Evolutionary conservation across 2,797 vertebrate genomes (phyloP).

Genomic region (Macropodus opercularis): DNA sequence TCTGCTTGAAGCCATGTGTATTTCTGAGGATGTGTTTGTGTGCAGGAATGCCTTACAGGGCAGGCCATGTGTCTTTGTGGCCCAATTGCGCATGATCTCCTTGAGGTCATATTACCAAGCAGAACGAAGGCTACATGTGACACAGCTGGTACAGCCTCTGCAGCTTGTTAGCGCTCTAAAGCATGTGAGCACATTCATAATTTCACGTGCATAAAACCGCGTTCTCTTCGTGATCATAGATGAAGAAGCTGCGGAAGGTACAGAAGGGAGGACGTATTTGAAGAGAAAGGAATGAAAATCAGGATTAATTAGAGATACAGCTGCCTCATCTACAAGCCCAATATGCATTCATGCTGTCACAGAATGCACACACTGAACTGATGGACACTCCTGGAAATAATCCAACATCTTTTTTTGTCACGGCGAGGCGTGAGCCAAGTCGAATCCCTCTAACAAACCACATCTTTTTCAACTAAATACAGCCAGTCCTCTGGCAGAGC

Average conservation of each 20-base stretch:
- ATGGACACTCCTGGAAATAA: slow-evolving; percentile 56
- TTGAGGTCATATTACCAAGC: slow-evolving; percentile 50
- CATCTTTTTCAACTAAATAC: slow-evolving; percentile 28
- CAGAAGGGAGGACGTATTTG: neutral
- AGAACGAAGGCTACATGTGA: slow-evolving; percentile 31
- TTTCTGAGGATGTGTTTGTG: slow-evolving; percentile 34
- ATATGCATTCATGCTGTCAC: slow-evolving; percentile 14
- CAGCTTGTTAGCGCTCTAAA: slow-evolving; percentile 8
- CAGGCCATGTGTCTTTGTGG: slow-evolving; percentile 44
- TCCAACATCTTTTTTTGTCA: slow-evolving; percentile 52
- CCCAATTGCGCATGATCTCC: slow-evolving; percentile 44
- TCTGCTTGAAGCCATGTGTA: no score
- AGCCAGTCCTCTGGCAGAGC: slow-evolving; percentile 36
- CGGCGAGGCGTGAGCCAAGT: slow-evolving; percentile 47
- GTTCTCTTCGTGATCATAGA: neutral
- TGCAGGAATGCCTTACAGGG: slow-evolving; percentile 13
- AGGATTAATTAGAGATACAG: slow-evolving; percentile 16
- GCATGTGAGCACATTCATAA: neutral
- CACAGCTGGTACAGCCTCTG: slow-evolving; percentile 46
- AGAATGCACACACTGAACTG: slow-evolving; percentile 15
- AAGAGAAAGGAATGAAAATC: neutral
- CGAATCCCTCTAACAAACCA: slow-evolving; percentile 44
- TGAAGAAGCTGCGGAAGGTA: neutral
- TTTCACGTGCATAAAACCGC: neutral
- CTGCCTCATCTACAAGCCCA: slow-evolving; percentile 14